These are phyloP conservation scores for Cladopsammia gracilis DNA, from an alignment of 64 coral and sea anemone species.

Conservation along the genomic window DNA sequence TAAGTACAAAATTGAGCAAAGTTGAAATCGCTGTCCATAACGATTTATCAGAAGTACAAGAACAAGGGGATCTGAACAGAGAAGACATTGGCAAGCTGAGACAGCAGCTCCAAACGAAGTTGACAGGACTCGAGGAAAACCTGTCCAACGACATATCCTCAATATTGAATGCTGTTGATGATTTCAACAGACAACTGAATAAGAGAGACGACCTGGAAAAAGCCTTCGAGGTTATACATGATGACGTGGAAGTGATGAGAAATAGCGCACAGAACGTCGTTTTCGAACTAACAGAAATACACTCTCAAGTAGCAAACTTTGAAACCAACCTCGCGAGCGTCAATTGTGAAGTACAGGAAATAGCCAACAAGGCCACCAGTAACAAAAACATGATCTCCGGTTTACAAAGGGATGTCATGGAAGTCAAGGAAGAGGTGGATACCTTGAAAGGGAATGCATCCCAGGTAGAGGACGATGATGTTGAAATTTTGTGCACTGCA, in stretches of 20 bases:
- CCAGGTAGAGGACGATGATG: background rate
- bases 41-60: background rate
- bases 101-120: background rate
- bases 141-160: background rate
- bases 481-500: background rate
- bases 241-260: background rate
- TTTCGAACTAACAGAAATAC: too few relatives aligned
- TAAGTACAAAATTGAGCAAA: background rate
- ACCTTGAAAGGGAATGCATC: background rate
- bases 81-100: too few relatives aligned
- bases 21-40: background rate
- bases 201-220: background rate
- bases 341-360: background rate
- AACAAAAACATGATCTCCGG: background rate
- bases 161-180: background rate
- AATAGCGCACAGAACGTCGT: too few relatives aligned
- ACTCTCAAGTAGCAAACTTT: background rate
- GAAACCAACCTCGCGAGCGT: background rate
- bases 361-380: background rate
- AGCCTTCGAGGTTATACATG: background rate
- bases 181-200: background rate
- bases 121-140: background rate
- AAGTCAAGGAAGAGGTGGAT: background rate
- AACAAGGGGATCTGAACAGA: background rate
- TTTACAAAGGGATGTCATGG: background rate